These are phyloP conservation scores for Amphiura filiformis DNA, from an alignment of 35 echinoderm and acorn worm species.

Conservation along the genomic window DNA sequence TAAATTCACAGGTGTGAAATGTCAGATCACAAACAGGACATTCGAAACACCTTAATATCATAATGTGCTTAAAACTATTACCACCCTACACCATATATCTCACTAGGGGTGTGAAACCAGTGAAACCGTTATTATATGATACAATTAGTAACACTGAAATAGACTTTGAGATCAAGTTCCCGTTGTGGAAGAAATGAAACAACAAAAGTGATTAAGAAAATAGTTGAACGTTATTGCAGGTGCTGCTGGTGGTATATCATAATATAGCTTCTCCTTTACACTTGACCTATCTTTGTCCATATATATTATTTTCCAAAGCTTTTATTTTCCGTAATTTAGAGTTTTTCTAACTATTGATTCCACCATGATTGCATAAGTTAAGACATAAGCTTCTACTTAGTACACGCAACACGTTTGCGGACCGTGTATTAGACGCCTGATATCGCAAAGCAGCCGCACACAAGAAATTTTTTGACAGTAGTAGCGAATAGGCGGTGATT, in stretches of 20 bases:
- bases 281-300: background rate
- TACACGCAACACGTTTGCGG: background rate
- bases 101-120: background rate
- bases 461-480: background rate
- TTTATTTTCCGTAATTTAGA: constrained; percentile 6
- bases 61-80: background rate
- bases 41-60: background rate
- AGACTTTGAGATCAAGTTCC: background rate
- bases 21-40: background rate
- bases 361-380: background rate
- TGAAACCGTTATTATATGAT: background rate
- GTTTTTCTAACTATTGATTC: background rate
- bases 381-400: background rate
- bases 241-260: background rate
- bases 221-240: background rate
- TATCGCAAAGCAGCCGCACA: background rate
- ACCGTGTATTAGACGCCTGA: background rate
- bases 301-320: background rate
- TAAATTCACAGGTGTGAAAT: background rate
- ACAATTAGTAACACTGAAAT: background rate
- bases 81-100: background rate
- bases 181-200: background rate
- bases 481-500: background rate
- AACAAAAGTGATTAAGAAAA: background rate
- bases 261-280: background rate